Percentiles rank a stretch among this genome's conserved stretches.
Evolutionary conservation across 2,888 invertebrate species (phyloP).

Genomic region (Caenorhabditis virilis): DNA sequence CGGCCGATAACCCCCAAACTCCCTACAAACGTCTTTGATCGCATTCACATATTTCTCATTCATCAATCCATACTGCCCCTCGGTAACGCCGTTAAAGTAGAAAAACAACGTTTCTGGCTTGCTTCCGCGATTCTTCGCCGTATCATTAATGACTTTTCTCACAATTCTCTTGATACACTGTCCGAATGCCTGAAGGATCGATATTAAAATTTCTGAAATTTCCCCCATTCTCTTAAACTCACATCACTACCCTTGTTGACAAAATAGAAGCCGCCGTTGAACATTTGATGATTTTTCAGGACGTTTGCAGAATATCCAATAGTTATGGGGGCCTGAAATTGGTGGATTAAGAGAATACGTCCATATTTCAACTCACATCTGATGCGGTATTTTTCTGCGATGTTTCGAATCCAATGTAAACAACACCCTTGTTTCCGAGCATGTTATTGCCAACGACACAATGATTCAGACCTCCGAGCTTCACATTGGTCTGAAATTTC

Average conservation of each 20-base stretch:
- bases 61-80: slow-evolving; percentile 12
- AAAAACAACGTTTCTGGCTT: slow-evolving; percentile 5
- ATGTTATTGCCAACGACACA: not conserved
- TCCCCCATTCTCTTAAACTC: not conserved
- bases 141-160: not conserved
- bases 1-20: not conserved
- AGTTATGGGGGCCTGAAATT: slow-evolving; percentile 9
- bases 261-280: slow-evolving; percentile 21
- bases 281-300: slow-evolving; percentile 5
- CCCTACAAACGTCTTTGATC: not conserved
- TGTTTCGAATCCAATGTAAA: slow-evolving; percentile 1
- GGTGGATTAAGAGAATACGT: not conserved
- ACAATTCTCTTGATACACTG: slow-evolving; percentile 6
- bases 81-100: slow-evolving; percentile 25
- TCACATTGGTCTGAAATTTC: not conserved
- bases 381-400: too few species aligned
- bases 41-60: too few species aligned
- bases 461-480: not conserved
- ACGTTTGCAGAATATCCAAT: slow-evolving; percentile 17
- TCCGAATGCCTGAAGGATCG: not conserved
- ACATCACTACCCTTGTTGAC: slow-evolving; percentile 1
- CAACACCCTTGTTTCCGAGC: not conserved
- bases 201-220: not conserved
- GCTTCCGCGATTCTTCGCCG: not conserved
- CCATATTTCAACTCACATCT: too few species aligned